phyloP scores from a whole-genome alignment of 2,888 invertebrate species.

The Neoaliturus tenellus region DNA sequence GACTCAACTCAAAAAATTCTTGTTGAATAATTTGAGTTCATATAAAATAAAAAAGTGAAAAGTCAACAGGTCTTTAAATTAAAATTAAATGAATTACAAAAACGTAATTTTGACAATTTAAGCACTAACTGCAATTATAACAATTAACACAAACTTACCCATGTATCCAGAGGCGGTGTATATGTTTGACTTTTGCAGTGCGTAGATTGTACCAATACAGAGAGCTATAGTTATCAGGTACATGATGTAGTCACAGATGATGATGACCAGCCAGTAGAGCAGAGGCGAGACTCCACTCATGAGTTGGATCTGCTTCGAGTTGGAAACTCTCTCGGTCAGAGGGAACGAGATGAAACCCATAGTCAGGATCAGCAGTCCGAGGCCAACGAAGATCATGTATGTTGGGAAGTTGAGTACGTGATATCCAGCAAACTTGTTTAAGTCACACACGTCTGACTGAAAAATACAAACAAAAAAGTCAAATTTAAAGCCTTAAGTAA shows the following conservation, averaged over 20 bases:
- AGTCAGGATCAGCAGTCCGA: conserved; percentile 72
- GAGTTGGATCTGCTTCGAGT: conserved; percentile 80
- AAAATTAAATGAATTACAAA: too few species aligned
- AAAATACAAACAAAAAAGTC: too few species aligned
- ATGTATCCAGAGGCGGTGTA: conserved; percentile 23
- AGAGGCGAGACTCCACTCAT: conserved; percentile 79
- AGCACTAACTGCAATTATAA: too few species aligned
- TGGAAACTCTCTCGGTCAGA: conserved; percentile 77
- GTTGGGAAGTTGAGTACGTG: neutral
- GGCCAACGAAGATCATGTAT: conserved; percentile 11
- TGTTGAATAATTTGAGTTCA: neutral
- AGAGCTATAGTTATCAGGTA: conserved; percentile 52
- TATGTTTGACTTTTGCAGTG: neutral
- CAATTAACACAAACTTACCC: conserved; percentile 38
- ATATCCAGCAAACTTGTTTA: neutral
- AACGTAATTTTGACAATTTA: too few species aligned
- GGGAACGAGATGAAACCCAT: conserved; percentile 78
- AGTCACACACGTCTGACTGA: neutral
- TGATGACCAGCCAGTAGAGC: conserved; percentile 80
- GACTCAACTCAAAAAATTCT: neutral
- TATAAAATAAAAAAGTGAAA: too few species aligned
- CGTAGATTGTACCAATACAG: neutral
- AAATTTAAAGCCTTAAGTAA: too few species aligned
- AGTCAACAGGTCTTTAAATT: too few species aligned
- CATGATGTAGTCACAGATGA: conserved; percentile 75